Evolutionary conservation across 23 tunicate species (phyloP).

Genomic region (Styela clava): DNA sequence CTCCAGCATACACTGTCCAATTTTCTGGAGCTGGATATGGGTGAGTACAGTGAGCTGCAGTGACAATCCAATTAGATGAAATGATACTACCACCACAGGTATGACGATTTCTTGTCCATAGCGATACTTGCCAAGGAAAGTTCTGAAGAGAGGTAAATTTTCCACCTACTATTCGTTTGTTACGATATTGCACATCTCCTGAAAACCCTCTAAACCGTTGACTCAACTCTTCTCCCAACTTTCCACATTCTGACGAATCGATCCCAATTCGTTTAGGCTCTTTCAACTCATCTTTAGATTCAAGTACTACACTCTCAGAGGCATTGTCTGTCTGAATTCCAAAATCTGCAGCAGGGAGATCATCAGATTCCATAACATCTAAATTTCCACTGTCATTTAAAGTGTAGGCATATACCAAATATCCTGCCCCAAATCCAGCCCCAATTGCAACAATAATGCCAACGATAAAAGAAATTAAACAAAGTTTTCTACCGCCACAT

Average conservation of each 20-base stretch:
- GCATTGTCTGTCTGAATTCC: not conserved
- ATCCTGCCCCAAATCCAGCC: not conserved
- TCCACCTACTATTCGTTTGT: conserved; percentile 15
- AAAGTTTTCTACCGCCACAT: not conserved
- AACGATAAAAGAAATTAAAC: not conserved
- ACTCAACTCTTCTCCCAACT: not conserved
- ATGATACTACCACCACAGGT: conserved; percentile 88
- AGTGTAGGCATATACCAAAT: not conserved
- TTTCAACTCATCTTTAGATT: not conserved
- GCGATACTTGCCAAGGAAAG: conserved; percentile 43
- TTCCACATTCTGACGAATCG: not conserved
- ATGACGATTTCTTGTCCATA: conserved; percentile 55
- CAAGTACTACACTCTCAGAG: not conserved
- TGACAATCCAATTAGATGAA: conserved; percentile 81
- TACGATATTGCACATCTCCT: not conserved
- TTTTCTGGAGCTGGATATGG: conserved; percentile 40
- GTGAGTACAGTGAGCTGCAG: conserved; percentile 78
- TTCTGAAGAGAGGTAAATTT: not conserved
- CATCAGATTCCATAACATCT: not conserved
- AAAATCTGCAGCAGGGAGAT: not conserved
- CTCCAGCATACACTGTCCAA: conserved; percentile 80
- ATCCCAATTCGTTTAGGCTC: not conserved
- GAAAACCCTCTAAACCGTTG: not conserved
- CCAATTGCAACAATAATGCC: not conserved
- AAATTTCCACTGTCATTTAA: not conserved